Evolutionary conservation across 2,797 vertebrate species (phyloP).

Genomic region (Myotis myotis): DNA sequence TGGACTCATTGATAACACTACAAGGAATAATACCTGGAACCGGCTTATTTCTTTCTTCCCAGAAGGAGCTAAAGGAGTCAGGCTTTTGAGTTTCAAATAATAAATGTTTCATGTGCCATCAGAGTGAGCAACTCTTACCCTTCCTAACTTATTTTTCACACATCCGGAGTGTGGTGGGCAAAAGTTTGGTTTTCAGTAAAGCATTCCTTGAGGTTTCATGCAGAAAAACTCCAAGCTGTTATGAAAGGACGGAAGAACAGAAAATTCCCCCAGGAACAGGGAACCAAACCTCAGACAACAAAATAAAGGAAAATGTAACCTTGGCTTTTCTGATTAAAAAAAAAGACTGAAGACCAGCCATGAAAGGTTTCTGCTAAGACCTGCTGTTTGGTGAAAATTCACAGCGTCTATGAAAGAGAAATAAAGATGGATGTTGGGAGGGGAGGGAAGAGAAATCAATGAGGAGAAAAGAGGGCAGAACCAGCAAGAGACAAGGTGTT

Average conservation of each 20-base stretch:
- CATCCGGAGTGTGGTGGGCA: not conserved
- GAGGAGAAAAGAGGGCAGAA: not conserved
- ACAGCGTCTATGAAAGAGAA: not conserved
- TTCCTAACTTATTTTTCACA: not conserved
- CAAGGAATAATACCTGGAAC: not conserved
- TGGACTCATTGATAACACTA: not conserved
- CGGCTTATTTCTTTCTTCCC: not conserved
- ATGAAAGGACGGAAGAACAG: constrained; percentile 54
- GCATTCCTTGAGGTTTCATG: constrained; percentile 66
- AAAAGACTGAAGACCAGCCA: not conserved
- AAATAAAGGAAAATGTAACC: not conserved
- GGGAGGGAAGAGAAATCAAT: not conserved
- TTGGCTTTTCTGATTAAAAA: constrained; percentile 20
- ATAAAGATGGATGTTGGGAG: not conserved
- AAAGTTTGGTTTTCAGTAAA: constrained; percentile 24
- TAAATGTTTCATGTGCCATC: not conserved
- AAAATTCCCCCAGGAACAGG: constrained; percentile 1
- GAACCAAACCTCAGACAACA: constrained; percentile 20
- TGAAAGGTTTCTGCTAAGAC: not conserved
- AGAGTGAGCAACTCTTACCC: not conserved
- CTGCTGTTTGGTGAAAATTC: not conserved
- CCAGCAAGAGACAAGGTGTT: not conserved
- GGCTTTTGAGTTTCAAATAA: not conserved
- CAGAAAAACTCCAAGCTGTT: not conserved
- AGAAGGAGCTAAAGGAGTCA: not conserved